Base-by-base conservation (phyloP, 2,797 vertebrate species). In the Oryzias sinensis region DNA sequence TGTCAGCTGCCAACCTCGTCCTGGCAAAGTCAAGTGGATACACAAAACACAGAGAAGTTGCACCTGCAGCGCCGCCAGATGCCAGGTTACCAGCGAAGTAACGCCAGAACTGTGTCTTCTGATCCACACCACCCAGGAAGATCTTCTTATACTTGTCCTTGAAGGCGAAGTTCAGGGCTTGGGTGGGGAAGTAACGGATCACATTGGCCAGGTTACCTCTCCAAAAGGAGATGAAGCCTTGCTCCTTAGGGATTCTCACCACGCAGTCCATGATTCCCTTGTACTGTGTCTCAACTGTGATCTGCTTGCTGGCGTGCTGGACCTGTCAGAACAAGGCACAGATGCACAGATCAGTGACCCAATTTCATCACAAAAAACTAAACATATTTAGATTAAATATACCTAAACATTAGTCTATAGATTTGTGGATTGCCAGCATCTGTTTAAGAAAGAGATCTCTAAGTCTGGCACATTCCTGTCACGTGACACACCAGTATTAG, bases 91-190 rank as follows among this genome's bases (percentile, higher is more conserved):
- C 97, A 0, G 97, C 95, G 4, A 99, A 99, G 88, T 97, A 97
- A 67, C 97, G 97, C 97, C 97, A 99, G 91, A 99, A 99, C 79
- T 99, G 97, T 82, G 94, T 99, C 79, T 95, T 96, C 79, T 91
- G 93, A 88, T 99, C 96, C 74, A 99, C 96, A 6, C 97, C 97
- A 33, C 97, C 97, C n/a, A 99, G 88, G 90, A 99, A 99, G 90
- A 99, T 85, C 91, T 95, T 95, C 93, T 99, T 99, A 92, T 99
- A 99, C 91, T 99, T 99, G 90, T 99, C 97, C 89, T 99, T 99
- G 93, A 99, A 99, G 88, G 97, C 97, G 55, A 99, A 99, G 93
- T 99, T 99, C 72, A 99, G 95, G 49, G 97, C 97, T 90, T 99
- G 97, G 67, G 97, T 99, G 80, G 97, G 97, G 91, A 99, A 99